Conservation (phyloP, 2,797 vertebrate species). For the Tympanoctomys barrerae region DNA sequence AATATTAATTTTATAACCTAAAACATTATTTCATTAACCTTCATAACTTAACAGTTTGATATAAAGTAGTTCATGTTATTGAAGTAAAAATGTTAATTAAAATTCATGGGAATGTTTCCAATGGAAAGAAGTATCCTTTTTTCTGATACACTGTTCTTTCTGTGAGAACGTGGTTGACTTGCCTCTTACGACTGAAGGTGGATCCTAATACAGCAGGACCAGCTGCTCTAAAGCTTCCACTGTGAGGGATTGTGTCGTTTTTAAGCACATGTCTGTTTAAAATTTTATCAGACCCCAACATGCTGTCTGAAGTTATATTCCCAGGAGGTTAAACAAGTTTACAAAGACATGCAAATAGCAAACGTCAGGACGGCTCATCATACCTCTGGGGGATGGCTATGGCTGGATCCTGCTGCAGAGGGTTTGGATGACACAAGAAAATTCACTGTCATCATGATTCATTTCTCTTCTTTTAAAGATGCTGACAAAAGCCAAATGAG, state of each 20-base stretch:
- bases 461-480: not conserved
- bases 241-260: not conserved
- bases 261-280: not conserved
- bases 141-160: not conserved
- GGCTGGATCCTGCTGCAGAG: not conserved
- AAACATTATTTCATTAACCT: not conserved
- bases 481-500: not conserved
- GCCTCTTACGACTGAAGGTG: not conserved
- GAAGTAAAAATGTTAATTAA: not conserved
- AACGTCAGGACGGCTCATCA: not conserved
- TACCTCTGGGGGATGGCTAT: not conserved
- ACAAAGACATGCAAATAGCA: not conserved
- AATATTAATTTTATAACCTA: not conserved
- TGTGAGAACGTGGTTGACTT: not conserved
- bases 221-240: not conserved
- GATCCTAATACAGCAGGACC: not conserved
- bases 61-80: not conserved
- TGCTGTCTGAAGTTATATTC: not conserved
- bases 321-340: not conserved
- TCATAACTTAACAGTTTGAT: not conserved
- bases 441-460: not conserved
- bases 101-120: not conserved
- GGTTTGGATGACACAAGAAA: not conserved
- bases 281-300: not conserved
- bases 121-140: not conserved